Base-by-base conservation (phyloP, 1,140 invertebrate genomes). In the Pseudomyrmex pallidus region DNA sequence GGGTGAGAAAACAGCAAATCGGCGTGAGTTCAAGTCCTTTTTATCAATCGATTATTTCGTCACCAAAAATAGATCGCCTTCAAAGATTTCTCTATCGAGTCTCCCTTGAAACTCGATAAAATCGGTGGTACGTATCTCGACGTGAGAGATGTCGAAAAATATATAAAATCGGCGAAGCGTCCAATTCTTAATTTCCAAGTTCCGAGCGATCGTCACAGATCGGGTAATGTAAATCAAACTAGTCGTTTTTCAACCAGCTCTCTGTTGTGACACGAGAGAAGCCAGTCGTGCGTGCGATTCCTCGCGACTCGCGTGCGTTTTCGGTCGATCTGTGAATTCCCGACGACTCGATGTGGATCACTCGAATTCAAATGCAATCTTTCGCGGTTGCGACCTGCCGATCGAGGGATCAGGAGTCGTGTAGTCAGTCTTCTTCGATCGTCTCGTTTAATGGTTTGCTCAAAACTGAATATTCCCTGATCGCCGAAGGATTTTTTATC, bases 401-500 rank as follows among this genome's bases (percentile, higher is more conserved):
- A 61, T 2, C 48, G 25, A 15, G 61, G 22, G 8, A 54, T 48
- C 3, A 72, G 56, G 17, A 9, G n/a, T 20, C 5, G 44, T 17
- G 10, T 56, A 17, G 17, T 66, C 54, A 61, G 64, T 50, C 25
- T 74, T 67, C 48, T 13, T 72, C 54, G 52, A 52, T 83, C 72
- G 70, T 85, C 64, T 17, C 77, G 56, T n/a, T 82, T 77, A 76
- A 57, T 63, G 82, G 72, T 78, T 84, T 87, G 46, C 57, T 63
- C 44, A 86, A 84, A 88, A 89, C 83, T 89, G 89, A 87, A 56
- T 68, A 76, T 80, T 74, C 76, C n/a, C 12, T 56, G 76, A 48
- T 35, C 52, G 62, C 67, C 73, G 66, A 77, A 78, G 66, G 86
- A 76, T 76, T 87, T 89, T 89, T 89, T 89, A 89, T 85, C 77